phyloP scores from a whole-genome alignment of 2,113 vertebrate species.

The Seriola aureovittata region DNA sequence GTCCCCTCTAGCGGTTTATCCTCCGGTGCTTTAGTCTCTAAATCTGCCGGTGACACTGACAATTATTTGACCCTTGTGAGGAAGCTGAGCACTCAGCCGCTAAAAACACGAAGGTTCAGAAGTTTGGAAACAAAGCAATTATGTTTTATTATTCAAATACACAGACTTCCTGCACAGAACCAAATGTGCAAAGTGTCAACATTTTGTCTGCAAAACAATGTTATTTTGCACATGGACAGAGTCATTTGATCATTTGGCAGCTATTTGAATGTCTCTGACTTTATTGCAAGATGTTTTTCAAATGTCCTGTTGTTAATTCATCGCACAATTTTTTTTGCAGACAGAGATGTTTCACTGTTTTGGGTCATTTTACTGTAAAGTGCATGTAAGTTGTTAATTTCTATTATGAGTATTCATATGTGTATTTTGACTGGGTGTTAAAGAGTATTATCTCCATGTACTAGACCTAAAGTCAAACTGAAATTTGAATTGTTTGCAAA shows the following conservation, averaged over 20 bases:
- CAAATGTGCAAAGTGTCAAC: not conserved
- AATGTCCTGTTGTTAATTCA: not conserved
- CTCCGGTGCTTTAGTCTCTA: conserved; percentile 63
- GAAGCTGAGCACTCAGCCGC: conserved; percentile 55
- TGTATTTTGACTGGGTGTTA: not conserved
- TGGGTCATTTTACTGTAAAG: not conserved
- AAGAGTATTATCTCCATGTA: not conserved
- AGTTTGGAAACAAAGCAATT: conserved; percentile 38
- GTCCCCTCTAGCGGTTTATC: conserved; percentile 76
- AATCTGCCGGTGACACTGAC: conserved; percentile 74
- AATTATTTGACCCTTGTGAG: conserved; percentile 74
- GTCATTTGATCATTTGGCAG: not conserved
- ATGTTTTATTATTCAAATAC: conserved; percentile 36
- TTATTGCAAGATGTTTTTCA: not conserved
- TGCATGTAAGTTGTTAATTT: not conserved
- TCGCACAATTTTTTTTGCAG: not conserved
- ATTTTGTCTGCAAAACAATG: not conserved
- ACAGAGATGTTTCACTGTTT: not conserved
- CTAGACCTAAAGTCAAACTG: no score
- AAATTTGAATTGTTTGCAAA: no score
- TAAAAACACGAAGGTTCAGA: conserved; percentile 55
- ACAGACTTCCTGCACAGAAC: conserved; percentile 28
- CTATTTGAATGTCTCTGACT: not conserved
- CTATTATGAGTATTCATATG: no score
- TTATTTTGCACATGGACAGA: not conserved